Conservation (phyloP, 92 coral and sea anemone genomes). For the Pocillopora meandrina region DNA sequence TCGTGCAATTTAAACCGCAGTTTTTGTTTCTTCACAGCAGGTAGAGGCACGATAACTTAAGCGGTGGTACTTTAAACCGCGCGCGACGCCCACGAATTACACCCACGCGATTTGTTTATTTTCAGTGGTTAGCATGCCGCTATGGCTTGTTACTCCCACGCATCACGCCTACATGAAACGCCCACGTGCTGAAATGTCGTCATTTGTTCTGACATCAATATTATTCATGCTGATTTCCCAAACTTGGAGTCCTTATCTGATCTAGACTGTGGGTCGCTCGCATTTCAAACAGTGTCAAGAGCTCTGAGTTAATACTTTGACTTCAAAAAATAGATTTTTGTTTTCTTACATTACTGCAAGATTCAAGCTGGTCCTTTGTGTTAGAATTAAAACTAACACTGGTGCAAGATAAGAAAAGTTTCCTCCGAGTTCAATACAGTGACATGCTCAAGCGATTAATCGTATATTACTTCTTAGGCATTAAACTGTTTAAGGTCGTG, state of each 20-base stretch:
- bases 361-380: no score
- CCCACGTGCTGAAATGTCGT: neutral
- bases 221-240: neutral
- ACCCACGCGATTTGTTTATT: neutral
- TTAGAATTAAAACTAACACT: no score
- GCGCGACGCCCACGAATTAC: neutral
- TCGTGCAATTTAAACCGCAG: neutral
- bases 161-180: neutral
- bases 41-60: neutral
- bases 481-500: no score
- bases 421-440: no score
- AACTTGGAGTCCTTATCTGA: neutral
- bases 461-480: no score
- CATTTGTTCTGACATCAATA: neutral
- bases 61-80: neutral
- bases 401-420: no score
- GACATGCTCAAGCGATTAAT: no score
- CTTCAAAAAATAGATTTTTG: no score
- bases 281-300: neutral
- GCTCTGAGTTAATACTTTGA: neutral
- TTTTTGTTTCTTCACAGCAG: neutral
- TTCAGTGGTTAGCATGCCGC: neutral
- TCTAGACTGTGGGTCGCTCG: neutral
- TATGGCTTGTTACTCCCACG: slow-evolving; percentile 10
- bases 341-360: no score